phyloP scores from a whole-genome alignment of 2,797 vertebrate species.

The Etheostoma perlongum region DNA sequence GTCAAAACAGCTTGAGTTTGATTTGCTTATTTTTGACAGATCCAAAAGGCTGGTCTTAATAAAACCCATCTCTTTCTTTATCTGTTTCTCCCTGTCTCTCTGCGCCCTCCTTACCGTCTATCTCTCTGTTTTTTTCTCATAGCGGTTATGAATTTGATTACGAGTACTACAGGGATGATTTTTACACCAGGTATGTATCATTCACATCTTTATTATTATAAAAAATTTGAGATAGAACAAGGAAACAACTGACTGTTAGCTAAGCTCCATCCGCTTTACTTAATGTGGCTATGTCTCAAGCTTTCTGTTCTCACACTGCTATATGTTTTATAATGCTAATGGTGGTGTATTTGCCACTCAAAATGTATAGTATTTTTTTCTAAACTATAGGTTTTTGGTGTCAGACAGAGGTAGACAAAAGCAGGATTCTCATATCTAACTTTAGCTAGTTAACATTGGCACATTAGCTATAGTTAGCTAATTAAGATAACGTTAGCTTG shows the following conservation, averaged over 20 bases:
- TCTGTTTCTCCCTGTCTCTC: conserved; percentile 16
- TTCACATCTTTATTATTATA: conserved; percentile 1
- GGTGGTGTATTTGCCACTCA: not conserved
- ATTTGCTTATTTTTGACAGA: conserved; percentile 58
- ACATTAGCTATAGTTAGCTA: not conserved
- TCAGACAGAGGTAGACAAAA: not conserved
- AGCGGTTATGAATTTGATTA: conserved; percentile 99
- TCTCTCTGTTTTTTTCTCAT: conserved; percentile 46
- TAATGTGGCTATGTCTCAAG: not conserved
- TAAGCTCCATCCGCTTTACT: not conserved
- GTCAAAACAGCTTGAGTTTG: conserved; percentile 43
- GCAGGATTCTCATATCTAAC: not conserved
- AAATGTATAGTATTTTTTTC: not conserved
- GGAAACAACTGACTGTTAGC: not conserved
- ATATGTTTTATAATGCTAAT: not conserved
- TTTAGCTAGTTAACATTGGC: not conserved
- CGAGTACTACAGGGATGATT: conserved; percentile 99
- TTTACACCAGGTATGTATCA: conserved; percentile 95
- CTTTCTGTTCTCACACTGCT: not conserved
- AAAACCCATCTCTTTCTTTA: conserved; percentile 20
- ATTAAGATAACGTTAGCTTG: not conserved
- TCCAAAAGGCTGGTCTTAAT: conserved; percentile 46
- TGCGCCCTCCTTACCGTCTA: not conserved
- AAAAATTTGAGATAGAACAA: conserved; percentile 5
- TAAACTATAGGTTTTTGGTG: not conserved